These are phyloP conservation scores for Lutraria lutraria DNA, from an alignment of 2,888 invertebrate genomes.

Conservation along the genomic window DNA sequence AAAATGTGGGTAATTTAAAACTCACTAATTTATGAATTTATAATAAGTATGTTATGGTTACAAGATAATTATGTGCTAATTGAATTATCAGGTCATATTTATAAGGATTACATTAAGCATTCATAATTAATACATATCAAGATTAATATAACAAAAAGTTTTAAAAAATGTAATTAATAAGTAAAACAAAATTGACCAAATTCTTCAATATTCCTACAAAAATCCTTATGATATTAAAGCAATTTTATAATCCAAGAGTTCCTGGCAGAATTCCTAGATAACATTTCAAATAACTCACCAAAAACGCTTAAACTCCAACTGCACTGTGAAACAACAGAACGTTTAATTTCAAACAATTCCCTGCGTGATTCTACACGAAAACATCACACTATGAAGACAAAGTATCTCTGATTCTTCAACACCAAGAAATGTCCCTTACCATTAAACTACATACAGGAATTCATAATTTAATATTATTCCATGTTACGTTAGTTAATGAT, in stretches of 20 bases:
- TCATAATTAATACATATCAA: no score
- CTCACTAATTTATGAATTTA: no score
- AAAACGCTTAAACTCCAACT: neutral
- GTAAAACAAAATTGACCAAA: neutral
- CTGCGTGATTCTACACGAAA: neutral
- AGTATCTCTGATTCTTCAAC: neutral
- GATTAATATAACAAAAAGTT: no score
- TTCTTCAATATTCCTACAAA: neutral
- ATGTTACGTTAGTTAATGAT: neutral
- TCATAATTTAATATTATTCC: neutral
- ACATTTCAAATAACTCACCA: neutral
- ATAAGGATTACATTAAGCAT: no score
- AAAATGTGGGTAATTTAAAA: no score
- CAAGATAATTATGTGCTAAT: no score
- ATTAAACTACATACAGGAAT: conserved; percentile 2
- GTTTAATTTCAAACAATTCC: neutral
- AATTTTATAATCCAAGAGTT: neutral
- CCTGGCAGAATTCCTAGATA: neutral
- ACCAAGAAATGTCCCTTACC: neutral
- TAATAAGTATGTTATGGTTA: no score
- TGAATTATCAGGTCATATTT: no score
- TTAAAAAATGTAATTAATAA: neutral
- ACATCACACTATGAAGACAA: neutral
- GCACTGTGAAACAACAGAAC: neutral
- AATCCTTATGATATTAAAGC: neutral